Percentiles rank a stretch among this genome's conserved stretches.
Evolutionary conservation across 2,113 vertebrate genomes (phyloP).

Genomic region (Engystomops pustulosus): DNA sequence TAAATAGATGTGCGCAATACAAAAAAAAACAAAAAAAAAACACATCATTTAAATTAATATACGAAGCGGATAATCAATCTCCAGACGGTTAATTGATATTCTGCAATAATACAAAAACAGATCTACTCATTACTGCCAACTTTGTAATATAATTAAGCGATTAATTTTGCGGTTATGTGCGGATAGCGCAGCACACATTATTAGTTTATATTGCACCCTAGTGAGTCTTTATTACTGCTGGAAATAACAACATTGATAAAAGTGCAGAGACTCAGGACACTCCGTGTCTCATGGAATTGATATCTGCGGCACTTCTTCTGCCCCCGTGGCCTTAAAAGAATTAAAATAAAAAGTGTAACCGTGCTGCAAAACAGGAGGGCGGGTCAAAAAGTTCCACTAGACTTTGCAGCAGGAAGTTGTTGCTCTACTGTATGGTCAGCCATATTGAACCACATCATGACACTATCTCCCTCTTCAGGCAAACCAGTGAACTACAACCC

Average conservation of each 20-base stretch:
- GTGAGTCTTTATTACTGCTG: slow-evolving; percentile 25
- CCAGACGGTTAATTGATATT: slow-evolving; percentile 8
- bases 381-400: neutral
- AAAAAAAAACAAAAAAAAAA: too few species aligned
- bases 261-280: slow-evolving; percentile 25
- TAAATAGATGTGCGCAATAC: slow-evolving; percentile 41
- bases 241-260: slow-evolving; percentile 47
- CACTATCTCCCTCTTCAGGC: neutral
- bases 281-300: neutral
- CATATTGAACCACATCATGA: neutral
- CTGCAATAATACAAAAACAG: slow-evolving; percentile 16
- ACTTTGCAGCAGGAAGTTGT: neutral
- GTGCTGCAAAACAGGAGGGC: neutral
- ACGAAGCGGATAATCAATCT: neutral
- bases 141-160: slow-evolving; percentile 16
- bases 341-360: neutral
- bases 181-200: neutral
- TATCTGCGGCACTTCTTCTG: neutral
- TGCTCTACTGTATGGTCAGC: neutral
- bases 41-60: neutral
- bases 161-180: slow-evolving; percentile 23
- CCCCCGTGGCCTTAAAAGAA: neutral
- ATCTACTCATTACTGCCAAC: slow-evolving; percentile 38
- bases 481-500: neutral
- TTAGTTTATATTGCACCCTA: slow-evolving; percentile 32